These are phyloP conservation scores for Pterois miles DNA, from an alignment of 2,797 vertebrate genomes.

Conservation along the genomic window DNA sequence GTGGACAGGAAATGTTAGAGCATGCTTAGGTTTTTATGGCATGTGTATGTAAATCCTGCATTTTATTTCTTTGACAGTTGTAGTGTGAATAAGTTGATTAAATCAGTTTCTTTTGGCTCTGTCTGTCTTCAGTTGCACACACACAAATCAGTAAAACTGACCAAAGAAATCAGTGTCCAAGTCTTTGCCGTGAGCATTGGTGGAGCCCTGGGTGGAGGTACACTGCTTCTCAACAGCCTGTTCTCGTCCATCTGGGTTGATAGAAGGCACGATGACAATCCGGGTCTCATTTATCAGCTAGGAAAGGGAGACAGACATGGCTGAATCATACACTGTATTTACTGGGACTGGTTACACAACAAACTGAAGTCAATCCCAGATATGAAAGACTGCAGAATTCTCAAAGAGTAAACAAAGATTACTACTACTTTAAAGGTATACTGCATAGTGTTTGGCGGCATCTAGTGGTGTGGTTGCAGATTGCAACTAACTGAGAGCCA, in stretches of 20 bases:
- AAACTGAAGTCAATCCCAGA: neutral
- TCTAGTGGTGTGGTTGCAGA: too few species aligned
- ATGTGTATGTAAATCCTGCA: neutral
- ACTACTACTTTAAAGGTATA: neutral
- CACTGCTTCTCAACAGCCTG: slow-evolving; percentile 91
- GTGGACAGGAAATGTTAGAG: neutral
- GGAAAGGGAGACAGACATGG: neutral
- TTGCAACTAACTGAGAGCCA: too few species aligned
- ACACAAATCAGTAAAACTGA: slow-evolving; percentile 68
- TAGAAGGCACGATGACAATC: slow-evolving; percentile 94
- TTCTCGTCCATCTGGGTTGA: slow-evolving; percentile 96
- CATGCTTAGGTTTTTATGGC: neutral
- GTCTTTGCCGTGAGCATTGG: slow-evolving; percentile 89
- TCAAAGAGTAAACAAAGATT: neutral
- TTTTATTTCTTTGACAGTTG: neutral
- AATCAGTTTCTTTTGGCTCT: neutral
- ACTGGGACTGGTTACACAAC: too few species aligned
- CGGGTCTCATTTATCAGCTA: slow-evolving; percentile 93
- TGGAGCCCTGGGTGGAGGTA: slow-evolving; percentile 84
- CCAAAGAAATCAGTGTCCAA: slow-evolving; percentile 95
- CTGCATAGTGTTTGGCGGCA: too few species aligned
- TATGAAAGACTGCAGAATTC: neutral
- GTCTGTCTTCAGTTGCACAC: neutral
- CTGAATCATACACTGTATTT: neutral
- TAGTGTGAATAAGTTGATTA: neutral